Evolutionary conservation across 1,140 invertebrate species (phyloP), one percentile per base, ranked within the genome.

Genomic region (Heliothis virescens): DNA sequence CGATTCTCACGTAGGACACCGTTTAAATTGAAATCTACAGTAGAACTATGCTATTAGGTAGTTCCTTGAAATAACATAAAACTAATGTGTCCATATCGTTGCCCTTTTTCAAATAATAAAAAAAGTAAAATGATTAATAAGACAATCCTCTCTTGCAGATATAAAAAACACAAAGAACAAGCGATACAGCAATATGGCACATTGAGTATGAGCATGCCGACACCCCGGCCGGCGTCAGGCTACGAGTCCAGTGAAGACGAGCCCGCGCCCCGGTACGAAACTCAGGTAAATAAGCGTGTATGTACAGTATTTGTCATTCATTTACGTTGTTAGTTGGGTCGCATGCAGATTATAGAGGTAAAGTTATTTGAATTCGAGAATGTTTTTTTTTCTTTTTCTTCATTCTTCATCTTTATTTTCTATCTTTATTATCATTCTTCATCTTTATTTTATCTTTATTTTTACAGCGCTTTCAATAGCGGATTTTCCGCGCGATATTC

Each of bases 111-210:
- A 34, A 34, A 34, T 4, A 34, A 34, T 34, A 2, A n/a, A n/a
- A n/a, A n/a, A n/a, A n/a, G n/a, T n/a, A n/a, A n/a, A n/a, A n/a
- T n/a, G n/a, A n/a, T n/a, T n/a, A n/a, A n/a, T n/a, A n/a, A n/a
- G n/a, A n/a, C n/a, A n/a, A 41, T 41, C 34, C 5, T 57, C 18
- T 60, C 18, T 47, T 80, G 1, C 74, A 94, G 92, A 75, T 94
- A 94, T 65, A 94, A 94, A 79, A 92, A 92, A 57, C 93, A 94
- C 79, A 94, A 94, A 71, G 91, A 94, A 67, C 91, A 94, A 88
- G 88, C 91, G 2, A 78, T 94, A 7, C 93, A 92, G 50, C 93
- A 92, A 75, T 94, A 94, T 79, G 92, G 93, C 3, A 93, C 92
- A 0, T 80, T 94, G 0, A 92, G 91, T n/a, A 83, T 92, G 83